phyloP scores from a whole-genome alignment of 2,113 vertebrate genomes.

The Alaudala cheleensis region DNA sequence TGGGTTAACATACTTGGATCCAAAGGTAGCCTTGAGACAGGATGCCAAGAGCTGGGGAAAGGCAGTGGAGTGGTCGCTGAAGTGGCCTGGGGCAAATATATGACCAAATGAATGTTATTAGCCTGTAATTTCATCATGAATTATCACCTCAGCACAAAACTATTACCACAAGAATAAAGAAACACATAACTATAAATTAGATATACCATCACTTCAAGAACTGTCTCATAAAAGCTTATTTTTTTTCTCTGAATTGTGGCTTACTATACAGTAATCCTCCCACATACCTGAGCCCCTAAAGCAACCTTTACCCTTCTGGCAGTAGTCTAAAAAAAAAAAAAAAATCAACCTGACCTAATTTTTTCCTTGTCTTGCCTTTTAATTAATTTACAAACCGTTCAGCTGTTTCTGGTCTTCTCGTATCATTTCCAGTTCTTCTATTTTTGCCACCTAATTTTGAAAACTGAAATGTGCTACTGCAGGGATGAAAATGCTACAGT shows the following conservation, averaged over 20 bases:
- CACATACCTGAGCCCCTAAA: background rate
- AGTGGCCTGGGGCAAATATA: background rate
- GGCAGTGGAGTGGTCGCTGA: background rate
- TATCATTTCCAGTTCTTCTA: background rate
- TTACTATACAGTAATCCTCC: background rate
- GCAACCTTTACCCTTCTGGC: background rate
- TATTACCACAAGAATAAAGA: background rate
- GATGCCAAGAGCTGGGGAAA: background rate
- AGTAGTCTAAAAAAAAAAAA: background rate
- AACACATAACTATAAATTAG: background rate
- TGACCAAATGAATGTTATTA: background rate
- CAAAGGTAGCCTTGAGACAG: background rate
- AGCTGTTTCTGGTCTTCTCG: background rate
- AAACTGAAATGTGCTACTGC: background rate
- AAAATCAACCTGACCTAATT: background rate
- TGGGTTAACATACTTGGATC: background rate
- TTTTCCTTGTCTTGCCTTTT: background rate
- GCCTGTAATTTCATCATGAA: background rate
- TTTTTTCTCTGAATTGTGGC: background rate
- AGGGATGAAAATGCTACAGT: background rate
- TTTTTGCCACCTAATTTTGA: constrained; percentile 22
- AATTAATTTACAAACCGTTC: background rate
- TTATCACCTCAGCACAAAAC: background rate
- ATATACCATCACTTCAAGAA: background rate
- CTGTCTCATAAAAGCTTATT: background rate